phyloP scores from a whole-genome alignment of 2,888 invertebrate genomes.

The Homarus gammarus region DNA sequence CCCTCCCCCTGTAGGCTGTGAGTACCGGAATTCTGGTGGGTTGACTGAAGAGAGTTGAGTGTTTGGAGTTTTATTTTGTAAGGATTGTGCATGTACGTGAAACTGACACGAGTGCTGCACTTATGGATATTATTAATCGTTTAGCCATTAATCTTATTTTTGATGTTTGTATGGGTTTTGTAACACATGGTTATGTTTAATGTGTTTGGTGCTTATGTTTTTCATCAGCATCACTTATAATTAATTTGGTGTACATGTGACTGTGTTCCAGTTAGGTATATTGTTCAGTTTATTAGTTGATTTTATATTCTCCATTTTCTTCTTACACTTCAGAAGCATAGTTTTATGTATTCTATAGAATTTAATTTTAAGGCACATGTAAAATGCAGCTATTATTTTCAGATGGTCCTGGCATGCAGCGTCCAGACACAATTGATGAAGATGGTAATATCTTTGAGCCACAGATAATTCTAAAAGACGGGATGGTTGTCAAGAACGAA shows the following conservation, averaged over 20 bases:
- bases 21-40: conserved; percentile 61
- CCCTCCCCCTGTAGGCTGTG: conserved; percentile 76
- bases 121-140: not conserved
- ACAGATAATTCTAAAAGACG: conserved; percentile 74
- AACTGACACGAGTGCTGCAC: conserved; percentile 15
- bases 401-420: conserved; percentile 76
- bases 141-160: not conserved
- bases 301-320: not conserved
- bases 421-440: conserved; percentile 75
- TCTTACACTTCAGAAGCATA: not conserved
- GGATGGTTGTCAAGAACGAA: conserved; percentile 73
- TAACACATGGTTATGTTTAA: too few species aligned
- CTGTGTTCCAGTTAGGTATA: not conserved
- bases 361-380: not conserved
- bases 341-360: not conserved
- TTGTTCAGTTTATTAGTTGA: not conserved
- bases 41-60: conserved; percentile 25
- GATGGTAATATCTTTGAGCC: conserved; percentile 76
- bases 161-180: not conserved
- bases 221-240: not conserved
- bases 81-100: conserved; percentile 20
- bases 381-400: conserved; percentile 4
- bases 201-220: not conserved
- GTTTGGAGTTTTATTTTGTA: conserved; percentile 19
- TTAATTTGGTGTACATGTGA: not conserved